Conservation (phyloP, 2,113 vertebrate genomes). For the Ciconia stormi region DNA sequence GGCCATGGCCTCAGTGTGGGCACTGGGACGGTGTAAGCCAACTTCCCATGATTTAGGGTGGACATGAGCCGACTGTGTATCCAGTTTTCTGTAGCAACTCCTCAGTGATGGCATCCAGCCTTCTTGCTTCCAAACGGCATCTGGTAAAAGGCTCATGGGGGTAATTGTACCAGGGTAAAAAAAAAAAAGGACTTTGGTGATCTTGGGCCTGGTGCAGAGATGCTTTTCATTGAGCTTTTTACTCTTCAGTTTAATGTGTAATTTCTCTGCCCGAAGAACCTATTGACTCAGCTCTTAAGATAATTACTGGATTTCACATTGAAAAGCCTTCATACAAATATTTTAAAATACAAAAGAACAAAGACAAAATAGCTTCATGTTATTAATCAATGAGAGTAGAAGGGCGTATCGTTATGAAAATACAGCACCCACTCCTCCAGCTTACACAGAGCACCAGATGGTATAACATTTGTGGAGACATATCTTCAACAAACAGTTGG, state of each 20-base stretch:
- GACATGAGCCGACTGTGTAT: fast-evolving
- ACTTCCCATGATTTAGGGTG: background rate
- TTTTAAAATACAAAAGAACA: slow-evolving; percentile 28
- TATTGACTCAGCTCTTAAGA: slow-evolving; percentile 51
- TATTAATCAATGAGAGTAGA: slow-evolving; percentile 52
- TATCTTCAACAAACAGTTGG: background rate
- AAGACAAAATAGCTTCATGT: slow-evolving; percentile 38
- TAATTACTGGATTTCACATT: slow-evolving; percentile 50
- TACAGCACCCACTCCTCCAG: slow-evolving; percentile 52
- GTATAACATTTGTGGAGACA: slow-evolving; percentile 40
- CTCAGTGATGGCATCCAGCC: background rate
- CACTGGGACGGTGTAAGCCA: background rate
- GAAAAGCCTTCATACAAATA: slow-evolving; percentile 53
- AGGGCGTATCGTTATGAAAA: slow-evolving; percentile 58
- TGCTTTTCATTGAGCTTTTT: background rate
- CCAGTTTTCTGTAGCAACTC: background rate
- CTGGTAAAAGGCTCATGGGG: background rate
- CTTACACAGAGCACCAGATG: slow-evolving; percentile 31
- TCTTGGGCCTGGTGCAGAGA: background rate
- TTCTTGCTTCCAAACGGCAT: background rate
- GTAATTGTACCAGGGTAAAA: fast-evolving
- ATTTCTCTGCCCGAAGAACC: slow-evolving; percentile 44
- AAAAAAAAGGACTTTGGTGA: background rate
- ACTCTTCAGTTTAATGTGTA: background rate
- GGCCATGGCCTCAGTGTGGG: background rate